These are phyloP conservation scores for Sanderia malayensis DNA, from an alignment of 30 jellyfish, hydroid and myxozoan genomes.

Conservation along the genomic window DNA sequence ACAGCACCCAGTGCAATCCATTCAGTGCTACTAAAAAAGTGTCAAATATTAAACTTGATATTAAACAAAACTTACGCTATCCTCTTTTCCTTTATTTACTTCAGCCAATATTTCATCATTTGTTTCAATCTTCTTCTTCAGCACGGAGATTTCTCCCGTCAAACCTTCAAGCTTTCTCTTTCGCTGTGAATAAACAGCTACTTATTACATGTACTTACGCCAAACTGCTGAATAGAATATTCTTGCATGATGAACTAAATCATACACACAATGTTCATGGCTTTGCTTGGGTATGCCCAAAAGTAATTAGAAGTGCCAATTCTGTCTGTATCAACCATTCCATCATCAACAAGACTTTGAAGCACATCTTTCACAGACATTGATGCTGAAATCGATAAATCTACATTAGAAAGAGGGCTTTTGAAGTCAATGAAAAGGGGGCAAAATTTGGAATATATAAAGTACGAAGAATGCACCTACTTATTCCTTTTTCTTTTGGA, in stretches of 20 bases:
- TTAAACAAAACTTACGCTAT: constrained; percentile 52
- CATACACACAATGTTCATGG: constrained; percentile 79
- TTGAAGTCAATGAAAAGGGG: too few relatives aligned
- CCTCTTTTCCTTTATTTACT: constrained; percentile 88
- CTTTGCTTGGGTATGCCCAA: constrained; percentile 99
- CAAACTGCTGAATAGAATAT: not conserved
- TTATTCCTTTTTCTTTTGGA: constrained; percentile 98
- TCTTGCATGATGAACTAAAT: not conserved
- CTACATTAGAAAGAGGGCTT: too few relatives aligned
- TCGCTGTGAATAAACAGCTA: constrained; percentile 61
- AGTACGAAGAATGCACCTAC: constrained; percentile 51
- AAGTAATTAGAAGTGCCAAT: constrained; percentile 98
- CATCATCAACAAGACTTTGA: constrained; percentile 97
- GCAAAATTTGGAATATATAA: too few relatives aligned
- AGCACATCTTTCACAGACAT: constrained; percentile 99
- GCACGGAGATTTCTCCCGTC: constrained; percentile 56
- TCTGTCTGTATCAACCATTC: constrained; percentile 92
- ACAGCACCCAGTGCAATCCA: too few relatives aligned
- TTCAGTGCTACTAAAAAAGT: too few relatives aligned
- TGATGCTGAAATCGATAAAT: too few relatives aligned
- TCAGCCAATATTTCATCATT: constrained; percentile 53
- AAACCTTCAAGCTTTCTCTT: constrained; percentile 64
- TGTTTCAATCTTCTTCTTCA: constrained; percentile 28
- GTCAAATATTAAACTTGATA: too few relatives aligned
- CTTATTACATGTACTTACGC: too few relatives aligned